Percentiles rank a stretch among this genome's conserved stretches.
Evolutionary conservation across 2,888 invertebrate species (phyloP).

Genomic region (Mantis religiosa): DNA sequence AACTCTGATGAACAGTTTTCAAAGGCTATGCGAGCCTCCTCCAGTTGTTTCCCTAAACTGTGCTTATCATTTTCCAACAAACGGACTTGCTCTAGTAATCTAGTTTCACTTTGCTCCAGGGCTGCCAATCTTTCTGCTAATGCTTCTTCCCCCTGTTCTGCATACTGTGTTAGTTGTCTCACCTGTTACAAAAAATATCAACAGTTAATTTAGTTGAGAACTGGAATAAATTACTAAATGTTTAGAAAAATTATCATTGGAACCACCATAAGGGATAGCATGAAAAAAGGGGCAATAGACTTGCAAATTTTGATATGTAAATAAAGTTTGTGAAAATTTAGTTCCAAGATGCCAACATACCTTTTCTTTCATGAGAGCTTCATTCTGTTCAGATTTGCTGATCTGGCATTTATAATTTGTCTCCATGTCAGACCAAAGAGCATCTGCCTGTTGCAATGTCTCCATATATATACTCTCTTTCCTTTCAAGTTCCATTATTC

Average conservation of each 20-base stretch:
- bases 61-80: neutral
- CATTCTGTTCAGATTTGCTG: neutral
- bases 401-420: constrained; percentile 56
- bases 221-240: too few species aligned
- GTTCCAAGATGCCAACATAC: neutral
- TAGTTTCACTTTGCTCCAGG: neutral
- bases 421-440: constrained; percentile 67
- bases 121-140: neutral
- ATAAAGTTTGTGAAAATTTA: too few species aligned
- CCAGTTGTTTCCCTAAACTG: neutral
- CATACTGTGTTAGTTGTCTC: neutral
- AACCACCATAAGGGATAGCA: too few species aligned
- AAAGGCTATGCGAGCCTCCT: neutral
- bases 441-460: constrained; percentile 67
- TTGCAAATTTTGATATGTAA: too few species aligned
- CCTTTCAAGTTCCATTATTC: constrained; percentile 59
- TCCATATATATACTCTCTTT: constrained; percentile 65
- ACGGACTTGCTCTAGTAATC: neutral
- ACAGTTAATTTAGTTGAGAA: too few species aligned
- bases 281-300: too few species aligned
- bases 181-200: neutral
- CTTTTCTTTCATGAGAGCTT: neutral
- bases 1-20: neutral
- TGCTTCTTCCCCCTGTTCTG: neutral
- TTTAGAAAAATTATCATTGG: too few species aligned